Percentiles rank a stretch among this genome's conserved stretches.
Conservation (phyloP, 2,888 invertebrate species). For the Caenorhabditis panamensis region DNA sequence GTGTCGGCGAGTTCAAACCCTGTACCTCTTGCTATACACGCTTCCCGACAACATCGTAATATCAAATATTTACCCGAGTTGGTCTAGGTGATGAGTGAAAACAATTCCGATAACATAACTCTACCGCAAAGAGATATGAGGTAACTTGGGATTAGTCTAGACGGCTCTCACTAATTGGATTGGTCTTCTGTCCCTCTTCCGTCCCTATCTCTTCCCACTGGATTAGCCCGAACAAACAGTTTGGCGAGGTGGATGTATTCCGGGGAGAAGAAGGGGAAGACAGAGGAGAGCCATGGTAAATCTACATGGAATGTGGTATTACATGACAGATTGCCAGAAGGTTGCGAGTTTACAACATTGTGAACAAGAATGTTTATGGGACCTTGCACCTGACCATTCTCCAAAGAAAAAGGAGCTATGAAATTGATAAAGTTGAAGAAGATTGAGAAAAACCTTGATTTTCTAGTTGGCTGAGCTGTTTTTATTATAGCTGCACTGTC, state of each 20-base stretch:
- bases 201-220: neutral
- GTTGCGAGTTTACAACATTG: neutral
- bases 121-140: neutral
- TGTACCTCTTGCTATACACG: neutral
- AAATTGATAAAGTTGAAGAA: no score
- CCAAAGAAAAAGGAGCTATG: neutral
- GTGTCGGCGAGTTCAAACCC: neutral
- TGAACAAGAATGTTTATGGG: neutral
- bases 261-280: neutral
- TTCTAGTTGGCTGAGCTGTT: no score
- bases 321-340: constrained; percentile 8
- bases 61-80: neutral
- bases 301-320: neutral
- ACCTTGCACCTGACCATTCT: neutral
- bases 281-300: neutral
- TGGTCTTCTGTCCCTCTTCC: neutral
- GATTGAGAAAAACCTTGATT: no score
- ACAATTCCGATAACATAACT: neutral
- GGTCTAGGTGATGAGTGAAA: neutral
- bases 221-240: neutral
- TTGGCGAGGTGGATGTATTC: neutral
- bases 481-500: no score
- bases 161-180: constrained; percentile 3
- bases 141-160: neutral
- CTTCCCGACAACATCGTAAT: neutral